Conservation (phyloP, 2,113 vertebrate species). For the Poeciliopsis occidentalis region DNA sequence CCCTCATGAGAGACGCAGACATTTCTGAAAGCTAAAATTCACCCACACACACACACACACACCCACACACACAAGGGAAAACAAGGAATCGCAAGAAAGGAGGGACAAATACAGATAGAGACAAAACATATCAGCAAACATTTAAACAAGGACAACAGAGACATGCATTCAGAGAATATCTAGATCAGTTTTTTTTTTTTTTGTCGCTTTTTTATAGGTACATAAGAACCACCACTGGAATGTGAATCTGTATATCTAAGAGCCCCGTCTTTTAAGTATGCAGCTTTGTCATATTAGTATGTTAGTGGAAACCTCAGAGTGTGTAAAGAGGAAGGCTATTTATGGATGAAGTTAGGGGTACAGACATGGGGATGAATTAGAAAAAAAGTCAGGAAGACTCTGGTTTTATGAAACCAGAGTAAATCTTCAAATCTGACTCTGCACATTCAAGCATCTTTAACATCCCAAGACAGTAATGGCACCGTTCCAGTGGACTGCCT, state of each 20-base stretch:
- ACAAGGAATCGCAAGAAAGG: slow-evolving; percentile 33
- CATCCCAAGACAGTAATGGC: background rate
- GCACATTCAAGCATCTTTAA: background rate
- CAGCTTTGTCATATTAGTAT: slow-evolving; percentile 47
- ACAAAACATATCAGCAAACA: slow-evolving; percentile 64
- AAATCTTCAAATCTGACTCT: slow-evolving; percentile 9
- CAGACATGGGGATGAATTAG: background rate
- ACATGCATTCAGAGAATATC: slow-evolving; percentile 68
- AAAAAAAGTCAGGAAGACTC: background rate
- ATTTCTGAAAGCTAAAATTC: slow-evolving; percentile 92
- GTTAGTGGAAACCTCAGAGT: slow-evolving; percentile 31
- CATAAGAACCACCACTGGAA: slow-evolving; percentile 22
- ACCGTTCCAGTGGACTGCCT: background rate
- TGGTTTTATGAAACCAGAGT: background rate
- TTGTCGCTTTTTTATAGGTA: slow-evolving; percentile 34
- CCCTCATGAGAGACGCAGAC: slow-evolving; percentile 91
- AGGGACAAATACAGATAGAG: slow-evolving; percentile 43
- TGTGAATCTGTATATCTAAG: slow-evolving; percentile 45
- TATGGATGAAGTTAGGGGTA: background rate
- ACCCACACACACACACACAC: slow-evolving; percentile 35
- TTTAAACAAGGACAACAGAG: slow-evolving; percentile 63
- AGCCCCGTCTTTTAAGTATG: slow-evolving; percentile 62
- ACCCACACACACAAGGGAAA: slow-evolving; percentile 26
- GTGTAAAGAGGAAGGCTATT: slow-evolving; percentile 12
- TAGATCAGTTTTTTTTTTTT: slow-evolving; percentile 34